Percentiles rank a stretch among this genome's conserved stretches.
Evolutionary conservation across 23 tunicate species (phyloP).

Genomic region (Clavelina lepadiformis): DNA sequence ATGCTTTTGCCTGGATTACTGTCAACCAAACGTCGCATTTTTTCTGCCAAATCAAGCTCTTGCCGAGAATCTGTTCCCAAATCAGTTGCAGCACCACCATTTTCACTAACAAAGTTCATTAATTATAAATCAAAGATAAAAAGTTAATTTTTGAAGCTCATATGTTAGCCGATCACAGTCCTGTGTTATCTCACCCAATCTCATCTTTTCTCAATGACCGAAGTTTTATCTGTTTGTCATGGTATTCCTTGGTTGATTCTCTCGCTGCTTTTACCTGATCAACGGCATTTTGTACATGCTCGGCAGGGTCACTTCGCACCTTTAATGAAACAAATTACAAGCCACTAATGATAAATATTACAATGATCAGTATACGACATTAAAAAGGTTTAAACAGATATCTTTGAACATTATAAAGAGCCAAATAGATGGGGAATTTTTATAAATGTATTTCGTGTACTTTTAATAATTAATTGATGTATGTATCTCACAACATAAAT

Average conservation of each 20-base stretch:
- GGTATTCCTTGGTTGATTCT: slow-evolving; percentile 47
- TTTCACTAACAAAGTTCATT: slow-evolving; percentile 2
- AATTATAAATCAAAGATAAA: not conserved
- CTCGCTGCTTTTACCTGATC: slow-evolving; percentile 95
- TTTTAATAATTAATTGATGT: too few relatives aligned
- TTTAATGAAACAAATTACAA: slow-evolving; percentile 5
- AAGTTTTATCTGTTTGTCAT: slow-evolving; percentile 36
- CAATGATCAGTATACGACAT: too few relatives aligned
- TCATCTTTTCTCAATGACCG: slow-evolving; percentile 28
- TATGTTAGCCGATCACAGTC: not conserved
- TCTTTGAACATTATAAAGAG: too few relatives aligned
- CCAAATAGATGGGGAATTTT: too few relatives aligned
- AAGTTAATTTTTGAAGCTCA: not conserved
- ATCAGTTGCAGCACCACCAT: slow-evolving; percentile 12
- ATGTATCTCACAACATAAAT: too few relatives aligned
- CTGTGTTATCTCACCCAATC: slow-evolving; percentile 2
- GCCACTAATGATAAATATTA: not conserved
- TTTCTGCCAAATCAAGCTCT: slow-evolving; percentile 88
- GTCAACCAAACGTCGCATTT: slow-evolving; percentile 80
- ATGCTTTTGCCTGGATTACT: slow-evolving; percentile 95
- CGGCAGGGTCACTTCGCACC: slow-evolving; percentile 99
- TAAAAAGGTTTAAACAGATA: too few relatives aligned
- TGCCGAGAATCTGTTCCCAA: slow-evolving; percentile 60
- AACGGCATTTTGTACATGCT: slow-evolving; percentile 93
- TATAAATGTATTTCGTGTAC: too few relatives aligned